Conservation (phyloP, 2,888 invertebrate genomes). For the Andrena hattorfiana region DNA sequence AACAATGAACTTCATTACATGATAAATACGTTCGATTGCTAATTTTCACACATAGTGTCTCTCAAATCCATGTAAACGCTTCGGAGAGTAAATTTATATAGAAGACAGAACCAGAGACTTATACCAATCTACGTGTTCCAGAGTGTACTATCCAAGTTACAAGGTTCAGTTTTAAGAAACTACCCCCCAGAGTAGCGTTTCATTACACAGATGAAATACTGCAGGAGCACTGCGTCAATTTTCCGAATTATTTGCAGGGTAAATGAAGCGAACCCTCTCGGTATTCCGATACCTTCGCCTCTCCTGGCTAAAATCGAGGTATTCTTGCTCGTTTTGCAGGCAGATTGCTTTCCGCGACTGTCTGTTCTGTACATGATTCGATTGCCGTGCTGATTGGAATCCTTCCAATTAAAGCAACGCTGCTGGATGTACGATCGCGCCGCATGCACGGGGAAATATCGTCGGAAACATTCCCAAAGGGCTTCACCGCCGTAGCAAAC, state of each 20-base stretch:
- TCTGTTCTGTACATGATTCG: conserved; percentile 38
- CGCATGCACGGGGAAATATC: conserved; percentile 9
- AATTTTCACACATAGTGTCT: no score
- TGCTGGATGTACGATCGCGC: conserved; percentile 14
- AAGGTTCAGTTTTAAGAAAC: neutral
- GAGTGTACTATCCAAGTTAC: no score
- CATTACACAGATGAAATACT: neutral
- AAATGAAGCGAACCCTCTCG: conserved; percentile 33
- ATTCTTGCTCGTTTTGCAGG: conserved; percentile 46
- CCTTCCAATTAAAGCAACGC: conserved; percentile 54
- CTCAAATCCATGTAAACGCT: no score
- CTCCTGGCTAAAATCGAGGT: conserved; percentile 39
- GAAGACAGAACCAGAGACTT: no score
- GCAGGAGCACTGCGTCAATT: neutral
- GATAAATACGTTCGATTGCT: no score
- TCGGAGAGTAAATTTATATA: no score
- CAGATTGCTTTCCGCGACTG: conserved; percentile 51
- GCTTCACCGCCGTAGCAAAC: neutral
- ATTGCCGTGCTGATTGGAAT: conserved; percentile 55
- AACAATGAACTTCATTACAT: no score
- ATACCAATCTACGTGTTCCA: no score
- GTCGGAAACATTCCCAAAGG: conserved; percentile 29
- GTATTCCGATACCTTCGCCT: conserved; percentile 31
- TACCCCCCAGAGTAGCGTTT: neutral
- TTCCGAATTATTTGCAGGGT: conserved; percentile 28